Evolutionary conservation across 2,888 invertebrate species (phyloP).

Genomic region (Resseliella maxima): DNA sequence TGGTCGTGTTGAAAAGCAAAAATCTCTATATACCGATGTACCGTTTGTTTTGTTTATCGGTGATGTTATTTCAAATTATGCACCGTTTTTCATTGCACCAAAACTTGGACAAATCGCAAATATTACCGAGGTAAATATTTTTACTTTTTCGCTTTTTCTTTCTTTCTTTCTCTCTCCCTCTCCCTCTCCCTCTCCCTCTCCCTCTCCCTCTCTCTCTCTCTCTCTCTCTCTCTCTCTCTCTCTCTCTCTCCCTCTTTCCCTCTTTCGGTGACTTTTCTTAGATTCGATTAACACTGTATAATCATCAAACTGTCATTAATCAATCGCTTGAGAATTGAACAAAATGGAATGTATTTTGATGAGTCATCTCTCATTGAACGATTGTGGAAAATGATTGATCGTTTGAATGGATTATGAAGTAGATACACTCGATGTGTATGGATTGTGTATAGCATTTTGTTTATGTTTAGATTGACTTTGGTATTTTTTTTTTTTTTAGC

Average conservation of each 20-base stretch:
- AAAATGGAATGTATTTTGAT: not conserved
- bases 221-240: not conserved
- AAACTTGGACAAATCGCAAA: slow-evolving; percentile 76
- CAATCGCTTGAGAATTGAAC: not conserved
- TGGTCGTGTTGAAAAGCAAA: slow-evolving; percentile 68
- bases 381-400: not conserved
- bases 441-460: not conserved
- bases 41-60: slow-evolving; percentile 77
- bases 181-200: not conserved
- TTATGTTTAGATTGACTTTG: slow-evolving; percentile 13
- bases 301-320: slow-evolving; percentile 25
- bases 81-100: slow-evolving; percentile 79
- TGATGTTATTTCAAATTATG: slow-evolving; percentile 84
- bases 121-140: slow-evolving; percentile 73
- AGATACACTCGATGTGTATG: too few species aligned
- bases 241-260: not conserved
- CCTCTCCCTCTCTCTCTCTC: not conserved
- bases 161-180: not conserved
- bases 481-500: too few species aligned
- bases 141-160: not conserved
- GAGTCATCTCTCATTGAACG: not conserved
- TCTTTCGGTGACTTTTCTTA: too few species aligned
- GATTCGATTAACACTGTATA: not conserved
- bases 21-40: slow-evolving; percentile 72
- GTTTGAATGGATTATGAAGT: not conserved